Base-by-base conservation (phyloP, 2,113 vertebrate genomes). In the Semnornis frantzii region DNA sequence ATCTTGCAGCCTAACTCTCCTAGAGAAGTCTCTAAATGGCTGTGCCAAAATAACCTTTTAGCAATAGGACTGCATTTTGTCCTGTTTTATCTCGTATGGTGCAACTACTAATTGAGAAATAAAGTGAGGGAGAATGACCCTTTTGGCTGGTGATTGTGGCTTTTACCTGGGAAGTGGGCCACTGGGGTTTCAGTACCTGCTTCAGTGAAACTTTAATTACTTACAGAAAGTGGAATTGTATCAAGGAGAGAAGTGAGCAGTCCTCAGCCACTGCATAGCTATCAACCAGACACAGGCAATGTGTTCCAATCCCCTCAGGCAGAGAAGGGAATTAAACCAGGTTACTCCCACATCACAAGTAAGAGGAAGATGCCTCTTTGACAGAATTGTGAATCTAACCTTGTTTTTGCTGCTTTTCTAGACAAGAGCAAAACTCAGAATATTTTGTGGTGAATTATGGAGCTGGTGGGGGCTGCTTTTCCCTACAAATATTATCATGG, bases 291-390 rank as follows among this genome's bases (percentile, higher is more conserved):
- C 78, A n/a, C n/a, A 62, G 79, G 69, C 17, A 0, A 72, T n/a
- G 24, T 3, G 7, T 19, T 92, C 77, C 74, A 48, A 9, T 79
- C 71, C 91, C 92, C 87, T 64, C 93, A 27, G 93, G 94, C 84
- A 34, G 85, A 44, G n/a, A 62, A 69, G 30, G 63, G 94, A 94
- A 95, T 95, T 91, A 95, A 95, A 95, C 85, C 91, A 89, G 87
- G 85, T 91, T 94, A 89, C 93, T 92, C 94, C 91, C 79, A 66
- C 72, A 66, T 82, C 84, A 82, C 74, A 9, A 70, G 63, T 31
- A 19, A 87, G 78, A 86, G 73, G 77, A 78, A 88, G 83, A 63
- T 52, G 57, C 57, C 48, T 86, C 65, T 82, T 58, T 74, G 89
- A 89, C 62, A 54, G 63, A 87, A 89, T 73, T 82, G 87, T 89